A percentile compares a stretch with the other conserved stretches of the same genome.
Conservation (phyloP, 2,113 vertebrate species). For the Coptodon bakossiorum region DNA sequence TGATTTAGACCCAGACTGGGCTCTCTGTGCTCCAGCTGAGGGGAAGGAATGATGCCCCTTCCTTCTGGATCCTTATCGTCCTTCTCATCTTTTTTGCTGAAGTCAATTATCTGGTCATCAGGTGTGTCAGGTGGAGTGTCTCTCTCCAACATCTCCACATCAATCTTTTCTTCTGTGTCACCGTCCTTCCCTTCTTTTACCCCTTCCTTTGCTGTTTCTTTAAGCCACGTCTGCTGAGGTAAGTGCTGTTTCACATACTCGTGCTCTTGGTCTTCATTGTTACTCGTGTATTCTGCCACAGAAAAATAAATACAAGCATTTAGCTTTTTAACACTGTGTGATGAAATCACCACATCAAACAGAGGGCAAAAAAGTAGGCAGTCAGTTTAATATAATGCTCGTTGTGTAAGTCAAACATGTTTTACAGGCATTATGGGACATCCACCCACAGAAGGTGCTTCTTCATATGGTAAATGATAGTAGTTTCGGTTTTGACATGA, state of each 20-base stretch:
- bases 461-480: conserved; percentile 69
- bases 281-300: conserved; percentile 32
- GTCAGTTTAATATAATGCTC: neutral
- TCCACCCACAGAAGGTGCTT: conserved; percentile 12
- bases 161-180: conserved; percentile 53
- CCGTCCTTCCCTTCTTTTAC: conserved; percentile 45
- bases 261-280: conserved; percentile 1
- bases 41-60: neutral
- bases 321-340: neutral
- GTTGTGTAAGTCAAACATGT: neutral
- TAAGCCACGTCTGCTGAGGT: conserved; percentile 34
- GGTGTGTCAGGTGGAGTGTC: conserved; percentile 69
- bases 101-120: conserved; percentile 65
- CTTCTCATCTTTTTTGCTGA: conserved; percentile 55
- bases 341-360: neutral
- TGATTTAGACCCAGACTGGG: conserved; percentile 1
- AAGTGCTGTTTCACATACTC: conserved; percentile 41
- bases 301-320: neutral
- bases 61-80: conserved; percentile 3
- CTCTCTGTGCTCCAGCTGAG: conserved; percentile 15
- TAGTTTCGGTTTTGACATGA: conserved; percentile 61
- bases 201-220: conserved; percentile 13
- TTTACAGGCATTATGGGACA: neutral
- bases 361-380: neutral
- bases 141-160: conserved; percentile 66